These are phyloP conservation scores for Myiopsitta monachus DNA, from an alignment of 2,113 vertebrate genomes.

Conservation along the genomic window DNA sequence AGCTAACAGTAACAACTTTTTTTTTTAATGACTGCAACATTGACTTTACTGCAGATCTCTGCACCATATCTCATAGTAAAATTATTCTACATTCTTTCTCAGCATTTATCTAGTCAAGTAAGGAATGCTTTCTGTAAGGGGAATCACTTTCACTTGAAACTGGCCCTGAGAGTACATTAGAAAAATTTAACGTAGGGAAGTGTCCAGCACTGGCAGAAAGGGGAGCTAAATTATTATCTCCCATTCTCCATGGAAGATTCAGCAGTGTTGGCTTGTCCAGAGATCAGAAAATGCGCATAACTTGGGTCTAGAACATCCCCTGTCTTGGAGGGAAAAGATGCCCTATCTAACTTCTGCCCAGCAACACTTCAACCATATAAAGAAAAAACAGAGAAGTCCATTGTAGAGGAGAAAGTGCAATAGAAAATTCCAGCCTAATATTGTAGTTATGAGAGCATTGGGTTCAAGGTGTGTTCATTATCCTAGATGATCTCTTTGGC, in stretches of 20 bases:
- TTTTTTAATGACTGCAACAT: not conserved
- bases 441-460: not conserved
- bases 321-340: not conserved
- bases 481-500: not conserved
- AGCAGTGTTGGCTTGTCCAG: not conserved
- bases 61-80: not conserved
- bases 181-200: not conserved
- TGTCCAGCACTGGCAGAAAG: not conserved
- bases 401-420: not conserved
- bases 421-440: not conserved
- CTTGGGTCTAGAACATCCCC: not conserved
- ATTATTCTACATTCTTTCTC: not conserved
- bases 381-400: not conserved
- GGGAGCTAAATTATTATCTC: not conserved
- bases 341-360: not conserved
- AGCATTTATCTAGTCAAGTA: not conserved
- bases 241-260: not conserved
- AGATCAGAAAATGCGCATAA: fast-evolving
- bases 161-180: not conserved
- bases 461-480: not conserved
- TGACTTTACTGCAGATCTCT: not conserved
- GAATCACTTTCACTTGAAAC: not conserved
- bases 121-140: not conserved
- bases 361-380: not conserved
- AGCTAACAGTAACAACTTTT: not conserved